These are phyloP conservation scores for Phataginus tetradactyla DNA, from an alignment of 2,797 vertebrate genomes.

Conservation along the genomic window DNA sequence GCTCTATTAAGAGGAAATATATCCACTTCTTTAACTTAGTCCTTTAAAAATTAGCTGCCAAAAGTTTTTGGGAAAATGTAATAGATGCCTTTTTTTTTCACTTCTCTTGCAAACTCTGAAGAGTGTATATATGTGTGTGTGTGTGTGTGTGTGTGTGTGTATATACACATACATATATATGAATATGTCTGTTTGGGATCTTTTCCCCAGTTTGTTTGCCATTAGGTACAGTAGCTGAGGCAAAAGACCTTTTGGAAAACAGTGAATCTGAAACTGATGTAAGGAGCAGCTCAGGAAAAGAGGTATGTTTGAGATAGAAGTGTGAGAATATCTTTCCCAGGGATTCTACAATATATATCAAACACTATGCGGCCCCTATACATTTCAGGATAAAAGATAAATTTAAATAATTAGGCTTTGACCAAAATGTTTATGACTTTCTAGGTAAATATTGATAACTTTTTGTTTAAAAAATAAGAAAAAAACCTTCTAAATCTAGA, in stretches of 20 bases:
- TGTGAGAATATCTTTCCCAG: background rate
- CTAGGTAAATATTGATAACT: background rate
- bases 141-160: accelerated
- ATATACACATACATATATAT: too few relatives aligned
- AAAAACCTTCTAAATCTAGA: background rate
- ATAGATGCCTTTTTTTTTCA: background rate
- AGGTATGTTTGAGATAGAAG: background rate
- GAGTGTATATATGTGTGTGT: background rate
- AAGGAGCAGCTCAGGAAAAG: background rate
- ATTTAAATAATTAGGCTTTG: background rate
- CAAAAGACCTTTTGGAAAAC: background rate
- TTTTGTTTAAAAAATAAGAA: background rate
- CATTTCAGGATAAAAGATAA: background rate
- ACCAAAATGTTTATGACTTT: background rate
- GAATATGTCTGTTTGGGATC: background rate
- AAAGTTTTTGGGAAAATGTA: background rate
- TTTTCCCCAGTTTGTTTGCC: background rate
- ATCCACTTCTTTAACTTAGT: background rate
- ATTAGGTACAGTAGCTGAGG: background rate
- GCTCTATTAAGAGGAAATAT: background rate
- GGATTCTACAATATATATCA: background rate
- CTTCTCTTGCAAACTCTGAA: background rate
- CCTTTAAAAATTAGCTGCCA: background rate
- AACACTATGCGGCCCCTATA: background rate
- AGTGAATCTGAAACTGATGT: background rate